Evolutionary conservation across 1,140 invertebrate species (phyloP).

Genomic region (Halyomorpha halys): DNA sequence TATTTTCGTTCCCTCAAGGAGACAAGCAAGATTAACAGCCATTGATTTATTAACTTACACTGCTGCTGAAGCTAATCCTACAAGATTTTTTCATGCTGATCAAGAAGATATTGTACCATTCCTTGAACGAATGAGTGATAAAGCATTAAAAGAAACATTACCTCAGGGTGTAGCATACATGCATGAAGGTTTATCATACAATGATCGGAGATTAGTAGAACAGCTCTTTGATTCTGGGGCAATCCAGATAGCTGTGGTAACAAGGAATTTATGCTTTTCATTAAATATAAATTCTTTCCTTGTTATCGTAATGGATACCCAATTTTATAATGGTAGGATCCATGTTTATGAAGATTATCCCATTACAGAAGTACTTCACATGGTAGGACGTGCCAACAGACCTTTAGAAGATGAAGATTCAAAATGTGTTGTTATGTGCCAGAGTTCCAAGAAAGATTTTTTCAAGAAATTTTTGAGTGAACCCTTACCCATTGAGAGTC

Average conservation of each 20-base stretch:
- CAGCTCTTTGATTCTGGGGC: constrained; percentile 87
- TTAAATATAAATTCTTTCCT: constrained; percentile 81
- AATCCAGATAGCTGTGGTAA: constrained; percentile 86
- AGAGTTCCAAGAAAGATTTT: constrained; percentile 95
- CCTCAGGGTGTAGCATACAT: constrained; percentile 92
- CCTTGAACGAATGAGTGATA: constrained; percentile 75
- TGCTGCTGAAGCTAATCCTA: constrained; percentile 72
- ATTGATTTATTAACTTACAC: constrained; percentile 91
- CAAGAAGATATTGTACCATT: constrained; percentile 81
- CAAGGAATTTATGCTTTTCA: constrained; percentile 84
- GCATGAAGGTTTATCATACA: constrained; percentile 80
- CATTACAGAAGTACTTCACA: constrained; percentile 93
- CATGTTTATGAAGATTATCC: constrained; percentile 84
- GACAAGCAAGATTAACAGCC: constrained; percentile 86
- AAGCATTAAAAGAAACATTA: constrained; percentile 73
- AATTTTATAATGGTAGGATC: constrained; percentile 89
- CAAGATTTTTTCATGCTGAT: constrained; percentile 79
- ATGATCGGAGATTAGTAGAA: constrained; percentile 82
- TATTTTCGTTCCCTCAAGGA: constrained; percentile 92
- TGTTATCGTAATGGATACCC: constrained; percentile 95
- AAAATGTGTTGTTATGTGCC: constrained; percentile 94
- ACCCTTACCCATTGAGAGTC: constrained; percentile 93
- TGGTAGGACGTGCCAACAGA: constrained; percentile 87
- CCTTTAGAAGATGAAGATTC: constrained; percentile 86
- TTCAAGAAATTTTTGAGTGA: constrained; percentile 98